Percentiles rank a stretch among this genome's conserved stretches.
phyloP scores from a whole-genome alignment of 1,140 invertebrate species.

The Drosophila setifemur region DNA sequence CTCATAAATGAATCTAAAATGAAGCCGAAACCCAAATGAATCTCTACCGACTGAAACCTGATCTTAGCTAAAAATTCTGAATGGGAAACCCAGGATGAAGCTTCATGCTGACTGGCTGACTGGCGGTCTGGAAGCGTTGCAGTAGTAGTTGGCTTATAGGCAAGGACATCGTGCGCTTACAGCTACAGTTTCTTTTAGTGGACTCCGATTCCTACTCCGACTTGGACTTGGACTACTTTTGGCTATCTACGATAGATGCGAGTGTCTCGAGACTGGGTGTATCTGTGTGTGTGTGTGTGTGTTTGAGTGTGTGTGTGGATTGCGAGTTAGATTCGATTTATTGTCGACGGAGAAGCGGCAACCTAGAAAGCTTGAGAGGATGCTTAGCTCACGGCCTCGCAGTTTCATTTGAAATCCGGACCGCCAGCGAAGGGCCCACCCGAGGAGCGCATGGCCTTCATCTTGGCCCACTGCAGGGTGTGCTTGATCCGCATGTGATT shows the following conservation, averaged over 20 bases:
- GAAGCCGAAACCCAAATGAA: not conserved
- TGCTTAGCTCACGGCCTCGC: constrained; percentile 68
- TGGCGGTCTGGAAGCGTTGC: constrained; percentile 20
- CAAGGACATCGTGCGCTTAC: constrained; percentile 36
- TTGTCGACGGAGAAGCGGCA: constrained; percentile 72
- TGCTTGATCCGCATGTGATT: constrained; percentile 93
- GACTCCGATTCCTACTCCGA: constrained; percentile 11
- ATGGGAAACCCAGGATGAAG: not conserved
- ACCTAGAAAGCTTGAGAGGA: constrained; percentile 55
- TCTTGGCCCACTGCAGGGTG: constrained; percentile 89
- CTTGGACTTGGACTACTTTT: constrained; percentile 36
- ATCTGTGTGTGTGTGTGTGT: not conserved
- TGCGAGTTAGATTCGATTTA: constrained; percentile 63
- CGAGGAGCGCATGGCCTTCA: constrained; percentile 91
- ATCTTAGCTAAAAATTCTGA: not conserved
- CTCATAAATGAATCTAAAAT: too few relatives aligned
- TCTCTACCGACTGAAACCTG: constrained; percentile 22
- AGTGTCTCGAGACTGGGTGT: constrained; percentile 62
- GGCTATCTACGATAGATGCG: constrained; percentile 74
- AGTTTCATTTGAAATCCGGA: constrained; percentile 81
- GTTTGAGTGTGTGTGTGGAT: too few relatives aligned
- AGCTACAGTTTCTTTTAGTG: constrained; percentile 25
- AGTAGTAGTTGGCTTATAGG: constrained; percentile 11
- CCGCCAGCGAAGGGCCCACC: constrained; percentile 83
- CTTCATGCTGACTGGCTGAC: constrained; percentile 8